Evolutionary conservation across 2,113 vertebrate genomes (phyloP), one percentile per base, ranked within the genome.

Genomic region (Petrocephalus microphthalmus): DNA sequence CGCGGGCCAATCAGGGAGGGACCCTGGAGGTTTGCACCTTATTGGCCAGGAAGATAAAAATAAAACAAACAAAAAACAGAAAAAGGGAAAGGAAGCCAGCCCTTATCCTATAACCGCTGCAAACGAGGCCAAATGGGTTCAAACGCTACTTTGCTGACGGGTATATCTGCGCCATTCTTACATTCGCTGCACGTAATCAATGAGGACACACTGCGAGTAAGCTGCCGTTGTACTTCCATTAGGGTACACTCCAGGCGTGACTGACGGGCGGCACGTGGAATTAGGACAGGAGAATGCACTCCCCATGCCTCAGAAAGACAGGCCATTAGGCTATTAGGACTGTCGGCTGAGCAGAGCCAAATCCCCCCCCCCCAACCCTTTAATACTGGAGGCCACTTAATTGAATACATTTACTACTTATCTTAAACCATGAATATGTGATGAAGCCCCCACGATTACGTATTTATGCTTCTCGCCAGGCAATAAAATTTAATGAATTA

Each of bases 401-500:
- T 98, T 98, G 96, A 97, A 97, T 98, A 97, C 97, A 98, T 98
- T 97, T 99, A 97, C 96, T 97, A 97, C 97, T 99, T 97, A 97
- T 96, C 97, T 97, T 97, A 97, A 97, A 97, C 97, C 97, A 99
- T 99, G 98, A 99, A 99, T 99, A 99, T 99, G 97, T 98, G 97
- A 99, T 99, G 98, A 99, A 97, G 97, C 97, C 96, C 92, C 96
- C 96, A 98, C 97, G 99, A 98, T 98, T 97, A 98, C 93, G 95
- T 96, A 98, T 98, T 97, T 96, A 96, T 96, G 95, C 97, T 97
- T 97, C 98, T 98, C 97, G 97, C 97, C 96, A 96, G 96, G 97
- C 98, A 99, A 99, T 98, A 97, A 98, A 99, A 97, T 96, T 96
- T 96, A 98, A 97, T 99, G 98, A 99, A 99, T 98, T 98, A 98